A percentile compares a stretch with the other conserved stretches of the same genome.
These are phyloP conservation scores for Centropus unirufus DNA, from an alignment of 2,113 vertebrate genomes.

Conservation along the genomic window DNA sequence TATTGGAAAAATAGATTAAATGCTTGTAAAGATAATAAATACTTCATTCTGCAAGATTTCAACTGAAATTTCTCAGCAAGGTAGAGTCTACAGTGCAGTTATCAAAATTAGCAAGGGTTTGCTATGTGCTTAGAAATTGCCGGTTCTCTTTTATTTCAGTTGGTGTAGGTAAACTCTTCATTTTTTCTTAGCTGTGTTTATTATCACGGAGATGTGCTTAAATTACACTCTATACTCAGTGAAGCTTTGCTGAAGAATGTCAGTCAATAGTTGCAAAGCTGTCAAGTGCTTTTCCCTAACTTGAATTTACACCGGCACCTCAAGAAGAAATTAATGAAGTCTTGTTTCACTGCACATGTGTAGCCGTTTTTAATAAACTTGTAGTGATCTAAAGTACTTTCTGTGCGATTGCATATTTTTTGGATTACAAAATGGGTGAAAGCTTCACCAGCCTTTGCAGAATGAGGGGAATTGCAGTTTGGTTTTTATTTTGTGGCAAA, in stretches of 20 bases:
- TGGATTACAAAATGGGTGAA: not conserved
- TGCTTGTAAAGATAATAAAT: constrained; percentile 44
- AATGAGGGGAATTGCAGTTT: not conserved
- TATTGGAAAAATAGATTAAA: constrained; percentile 27
- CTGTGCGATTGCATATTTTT: not conserved
- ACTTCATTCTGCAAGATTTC: not conserved
- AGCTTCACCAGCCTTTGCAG: not conserved
- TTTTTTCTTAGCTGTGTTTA: not conserved
- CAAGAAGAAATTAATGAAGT: constrained; percentile 53
- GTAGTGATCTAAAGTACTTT: not conserved
- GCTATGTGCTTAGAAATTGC: not conserved
- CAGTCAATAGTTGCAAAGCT: constrained; percentile 67
- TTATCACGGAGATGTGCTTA: constrained; percentile 12
- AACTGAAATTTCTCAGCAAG: constrained; percentile 1
- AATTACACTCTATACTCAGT: not conserved
- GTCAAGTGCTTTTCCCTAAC: constrained; percentile 44
- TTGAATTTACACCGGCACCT: constrained; percentile 40
- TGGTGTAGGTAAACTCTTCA: not conserved
- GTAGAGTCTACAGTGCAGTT: not conserved
- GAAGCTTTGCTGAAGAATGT: constrained; percentile 47
- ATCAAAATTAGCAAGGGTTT: not conserved
- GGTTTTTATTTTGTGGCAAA: not conserved
- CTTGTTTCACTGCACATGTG: constrained; percentile 42
- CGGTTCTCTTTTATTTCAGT: not conserved
- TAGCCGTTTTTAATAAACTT: constrained; percentile 40